Evolutionary conservation across 2,113 vertebrate species (phyloP).

Genomic region (Neolamprologus variostigma): DNA sequence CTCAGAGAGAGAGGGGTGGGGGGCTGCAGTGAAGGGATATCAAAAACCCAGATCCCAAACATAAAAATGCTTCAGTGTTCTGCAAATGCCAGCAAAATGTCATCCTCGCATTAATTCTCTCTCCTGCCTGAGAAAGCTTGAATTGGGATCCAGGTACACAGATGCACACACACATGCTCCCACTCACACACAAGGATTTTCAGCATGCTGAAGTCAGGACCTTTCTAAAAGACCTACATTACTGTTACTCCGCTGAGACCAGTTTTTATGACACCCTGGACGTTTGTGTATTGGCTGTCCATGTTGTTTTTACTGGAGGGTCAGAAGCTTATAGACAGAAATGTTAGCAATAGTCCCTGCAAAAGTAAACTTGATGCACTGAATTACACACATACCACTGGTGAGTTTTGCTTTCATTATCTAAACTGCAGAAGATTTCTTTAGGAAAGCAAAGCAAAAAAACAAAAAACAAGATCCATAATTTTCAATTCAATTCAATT

Average conservation of each 20-base stretch:
- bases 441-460: neutral
- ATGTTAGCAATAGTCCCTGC: neutral
- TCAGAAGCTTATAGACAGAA: conserved; percentile 3
- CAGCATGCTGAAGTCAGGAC: conserved; percentile 18
- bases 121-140: neutral
- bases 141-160: conserved; percentile 1
- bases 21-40: neutral
- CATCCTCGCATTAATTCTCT: conserved; percentile 62
- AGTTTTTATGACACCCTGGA: conserved; percentile 1
- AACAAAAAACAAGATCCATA: neutral
- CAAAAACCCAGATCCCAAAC: conserved; percentile 54
- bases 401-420: neutral
- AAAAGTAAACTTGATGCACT: neutral
- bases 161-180: neutral
- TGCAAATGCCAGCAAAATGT: conserved; percentile 61
- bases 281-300: neutral
- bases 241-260: neutral
- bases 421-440: neutral
- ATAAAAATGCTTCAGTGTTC: conserved; percentile 44
- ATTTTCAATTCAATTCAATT: neutral
- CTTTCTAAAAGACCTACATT: conserved; percentile 32
- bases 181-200: neutral
- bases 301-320: conserved; percentile 11
- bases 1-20: neutral
- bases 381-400: neutral